These are phyloP conservation scores for Ramphastos sulfuratus DNA, from an alignment of 2,113 vertebrate genomes.

Conservation along the genomic window DNA sequence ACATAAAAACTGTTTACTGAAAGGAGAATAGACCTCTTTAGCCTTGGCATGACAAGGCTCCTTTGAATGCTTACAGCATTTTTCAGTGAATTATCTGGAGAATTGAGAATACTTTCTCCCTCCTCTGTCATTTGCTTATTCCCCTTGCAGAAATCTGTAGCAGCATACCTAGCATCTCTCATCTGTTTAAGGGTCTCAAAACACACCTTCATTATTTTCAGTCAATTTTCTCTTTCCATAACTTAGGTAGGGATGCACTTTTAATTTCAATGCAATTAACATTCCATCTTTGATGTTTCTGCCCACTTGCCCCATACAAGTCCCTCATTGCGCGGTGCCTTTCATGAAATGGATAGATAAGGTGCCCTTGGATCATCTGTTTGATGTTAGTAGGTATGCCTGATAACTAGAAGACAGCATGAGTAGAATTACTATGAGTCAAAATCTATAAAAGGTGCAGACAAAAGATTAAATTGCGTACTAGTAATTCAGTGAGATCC, in stretches of 20 bases:
- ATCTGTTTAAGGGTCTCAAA: background rate
- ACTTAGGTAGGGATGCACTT: background rate
- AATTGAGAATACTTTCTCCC: background rate
- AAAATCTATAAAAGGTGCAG: background rate
- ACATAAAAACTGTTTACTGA: background rate
- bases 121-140: background rate
- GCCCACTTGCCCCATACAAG: background rate
- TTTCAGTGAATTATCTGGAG: background rate
- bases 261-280: background rate
- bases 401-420: background rate
- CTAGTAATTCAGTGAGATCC: background rate
- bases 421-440: background rate
- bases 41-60: background rate
- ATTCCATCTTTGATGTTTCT: background rate
- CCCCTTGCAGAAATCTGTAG: background rate
- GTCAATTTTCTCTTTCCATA: background rate
- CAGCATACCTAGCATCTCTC: background rate
- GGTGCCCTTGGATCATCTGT: background rate
- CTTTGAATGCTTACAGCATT: background rate
- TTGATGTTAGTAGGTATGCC: background rate
- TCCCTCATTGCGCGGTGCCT: background rate
- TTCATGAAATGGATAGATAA: background rate
- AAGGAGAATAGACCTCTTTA: background rate
- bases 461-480: background rate
- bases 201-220: background rate